Evolutionary conservation across 2,113 vertebrate species (phyloP), one percentile per base, ranked within the genome.

Genomic region (Entosphenus tridentatus): DNA sequence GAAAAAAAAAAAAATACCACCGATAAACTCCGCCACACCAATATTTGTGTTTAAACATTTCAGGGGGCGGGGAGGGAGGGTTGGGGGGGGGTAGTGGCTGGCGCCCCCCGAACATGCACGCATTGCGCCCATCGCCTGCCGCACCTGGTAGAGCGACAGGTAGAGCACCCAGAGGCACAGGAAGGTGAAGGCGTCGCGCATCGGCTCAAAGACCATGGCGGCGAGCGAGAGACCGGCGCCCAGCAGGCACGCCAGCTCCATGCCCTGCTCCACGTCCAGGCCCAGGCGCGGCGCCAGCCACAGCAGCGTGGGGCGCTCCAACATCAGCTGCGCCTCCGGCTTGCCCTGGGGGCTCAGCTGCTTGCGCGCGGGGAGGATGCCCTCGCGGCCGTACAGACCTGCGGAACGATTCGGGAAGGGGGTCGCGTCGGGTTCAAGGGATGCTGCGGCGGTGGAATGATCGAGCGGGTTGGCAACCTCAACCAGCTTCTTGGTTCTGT

Each of bases 371-470:
- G 92, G 89, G 1, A 95, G 75, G 73, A 96, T 76, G 9, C 92
- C 92, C 1, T 90, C 82, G 0, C 82, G 78, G 1, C 92, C 92
- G 68, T 93, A 96, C 1, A 96, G 83, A 56, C 92, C 91, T 95
- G 72, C 1, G 57, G 55, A 74, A 10, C 71, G 57, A 62, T 21
- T 17, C 57, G 21, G 11, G 56, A 14, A 57, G 55, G 16, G 21
- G n/a, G 54, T 14, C 21, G 39, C n/a, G 17, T 11, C 8, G 9
- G 8, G 14, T 18, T 10, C 56, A 8, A 2, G 11, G 55, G 3
- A 12, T 57, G 39, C 39, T 39, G 39, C 39, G 39, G 39, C 39
- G 39, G 39, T 54, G 54, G 57, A 56, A 14, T 72, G 8, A 18
- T 9, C 21, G 8, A 14, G 21, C 55, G n/a, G 12, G 39, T 8